These are phyloP conservation scores for Philotrypesis tridentata DNA, from an alignment of 1,140 invertebrate genomes.

Conservation along the genomic window DNA sequence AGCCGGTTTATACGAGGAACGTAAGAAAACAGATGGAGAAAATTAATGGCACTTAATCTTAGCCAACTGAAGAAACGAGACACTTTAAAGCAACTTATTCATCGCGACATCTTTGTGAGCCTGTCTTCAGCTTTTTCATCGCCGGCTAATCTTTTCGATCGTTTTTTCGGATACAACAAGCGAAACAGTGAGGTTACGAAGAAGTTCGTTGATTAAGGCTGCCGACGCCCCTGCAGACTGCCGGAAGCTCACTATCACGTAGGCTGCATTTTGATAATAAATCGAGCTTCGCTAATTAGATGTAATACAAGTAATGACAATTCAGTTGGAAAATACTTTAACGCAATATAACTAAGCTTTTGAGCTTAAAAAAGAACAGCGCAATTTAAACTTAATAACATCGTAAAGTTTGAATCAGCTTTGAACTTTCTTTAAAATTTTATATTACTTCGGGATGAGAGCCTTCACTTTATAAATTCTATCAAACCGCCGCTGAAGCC, in stretches of 20 bases:
- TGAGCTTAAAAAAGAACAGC: neutral
- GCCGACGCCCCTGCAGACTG: too few species aligned
- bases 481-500: neutral
- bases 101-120: neutral
- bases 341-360: too few species aligned
- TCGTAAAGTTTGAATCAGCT: neutral
- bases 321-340: neutral
- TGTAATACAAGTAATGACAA: too few species aligned
- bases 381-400: neutral
- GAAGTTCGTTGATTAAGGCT: too few species aligned
- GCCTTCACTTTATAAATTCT: neutral
- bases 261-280: too few species aligned
- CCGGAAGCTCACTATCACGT: too few species aligned
- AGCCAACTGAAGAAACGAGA: slow-evolving; percentile 1
- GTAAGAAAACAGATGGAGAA: slow-evolving; percentile 25
- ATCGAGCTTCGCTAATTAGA: too few species aligned
- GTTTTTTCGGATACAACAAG: neutral
- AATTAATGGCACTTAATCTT: slow-evolving; percentile 44
- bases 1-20: neutral
- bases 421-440: neutral
- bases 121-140: neutral
- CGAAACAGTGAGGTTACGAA: too few species aligned
- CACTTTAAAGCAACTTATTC: slow-evolving; percentile 31
- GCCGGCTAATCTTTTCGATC: neutral
- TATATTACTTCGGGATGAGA: neutral